These are phyloP conservation scores for Aquatica leii DNA, from an alignment of 2,888 invertebrate species.

Conservation along the genomic window DNA sequence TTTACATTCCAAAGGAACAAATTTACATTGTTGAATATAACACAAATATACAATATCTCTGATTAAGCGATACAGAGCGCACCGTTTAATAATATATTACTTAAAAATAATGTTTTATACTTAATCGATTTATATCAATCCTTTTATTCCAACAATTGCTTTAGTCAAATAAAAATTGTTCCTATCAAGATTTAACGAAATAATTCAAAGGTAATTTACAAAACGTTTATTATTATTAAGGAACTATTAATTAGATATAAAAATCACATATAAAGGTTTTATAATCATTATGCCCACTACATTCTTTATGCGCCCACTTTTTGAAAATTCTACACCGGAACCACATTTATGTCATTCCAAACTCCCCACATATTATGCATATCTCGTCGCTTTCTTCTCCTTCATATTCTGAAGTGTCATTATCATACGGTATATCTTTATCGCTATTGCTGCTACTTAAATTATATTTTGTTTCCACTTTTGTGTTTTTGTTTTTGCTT, in stretches of 20 bases:
- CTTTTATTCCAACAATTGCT: background rate
- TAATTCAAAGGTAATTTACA: background rate
- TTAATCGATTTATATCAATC: background rate
- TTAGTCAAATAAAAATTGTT: background rate
- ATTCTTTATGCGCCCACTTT: too few relatives aligned
- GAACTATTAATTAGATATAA: too few relatives aligned
- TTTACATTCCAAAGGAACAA: too few relatives aligned
- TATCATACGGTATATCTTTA: background rate
- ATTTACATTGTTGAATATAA: too few relatives aligned
- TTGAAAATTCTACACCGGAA: background rate
- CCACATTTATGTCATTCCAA: background rate
- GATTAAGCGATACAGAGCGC: too few relatives aligned
- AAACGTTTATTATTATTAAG: background rate
- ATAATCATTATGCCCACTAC: background rate
- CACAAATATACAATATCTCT: too few relatives aligned
- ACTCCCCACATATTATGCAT: background rate
- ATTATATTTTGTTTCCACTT: background rate
- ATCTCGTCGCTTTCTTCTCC: background rate
- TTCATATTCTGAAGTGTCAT: background rate
- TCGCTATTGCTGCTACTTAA: background rate
- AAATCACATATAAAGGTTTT: background rate
- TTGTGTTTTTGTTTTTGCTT: background rate
- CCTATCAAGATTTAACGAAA: background rate
- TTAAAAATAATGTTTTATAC: too few relatives aligned
- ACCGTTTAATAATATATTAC: too few relatives aligned